These are phyloP conservation scores for Channallabes apus DNA, from an alignment of 2,797 vertebrate species.

Conservation along the genomic window DNA sequence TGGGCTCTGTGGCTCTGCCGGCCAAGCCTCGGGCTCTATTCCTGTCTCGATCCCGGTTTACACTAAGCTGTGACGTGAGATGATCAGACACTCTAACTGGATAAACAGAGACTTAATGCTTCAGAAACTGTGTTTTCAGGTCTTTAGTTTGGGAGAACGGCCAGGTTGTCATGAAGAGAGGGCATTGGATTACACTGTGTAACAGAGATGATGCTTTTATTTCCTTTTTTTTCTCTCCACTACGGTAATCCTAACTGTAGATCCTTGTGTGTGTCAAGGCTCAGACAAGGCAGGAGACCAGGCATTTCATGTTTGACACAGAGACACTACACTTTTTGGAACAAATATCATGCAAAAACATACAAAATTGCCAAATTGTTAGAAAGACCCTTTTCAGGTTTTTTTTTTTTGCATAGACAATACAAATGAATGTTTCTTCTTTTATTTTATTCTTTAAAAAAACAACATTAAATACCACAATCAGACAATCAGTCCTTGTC, in stretches of 20 bases:
- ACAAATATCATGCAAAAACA: neutral
- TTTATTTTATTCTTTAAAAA: neutral
- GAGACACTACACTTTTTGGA: neutral
- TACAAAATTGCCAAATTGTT: neutral
- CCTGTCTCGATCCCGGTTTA: slow-evolving; percentile 66
- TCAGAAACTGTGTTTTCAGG: slow-evolving; percentile 67
- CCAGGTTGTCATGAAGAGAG: slow-evolving; percentile 9
- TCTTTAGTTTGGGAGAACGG: neutral
- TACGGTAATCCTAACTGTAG: neutral
- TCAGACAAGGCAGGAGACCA: neutral
- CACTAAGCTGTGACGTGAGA: slow-evolving; percentile 70
- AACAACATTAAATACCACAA: neutral
- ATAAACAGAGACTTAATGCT: slow-evolving; percentile 80
- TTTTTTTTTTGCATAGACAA: neutral
- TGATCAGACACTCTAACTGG: slow-evolving; percentile 78
- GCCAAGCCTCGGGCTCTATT: slow-evolving; percentile 76
- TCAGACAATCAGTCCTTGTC: neutral
- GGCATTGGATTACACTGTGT: neutral
- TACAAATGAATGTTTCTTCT: neutral
- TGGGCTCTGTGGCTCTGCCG: slow-evolving; percentile 63
- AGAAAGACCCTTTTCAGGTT: neutral
- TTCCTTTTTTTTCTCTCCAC: neutral
- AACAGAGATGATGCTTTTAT: slow-evolving; percentile 1
- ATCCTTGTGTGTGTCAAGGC: neutral
- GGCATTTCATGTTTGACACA: neutral